Percentiles rank a stretch among this genome's conserved stretches.
These are phyloP conservation scores for Pitta sordida DNA, from an alignment of 2,113 vertebrate genomes.

Conservation along the genomic window DNA sequence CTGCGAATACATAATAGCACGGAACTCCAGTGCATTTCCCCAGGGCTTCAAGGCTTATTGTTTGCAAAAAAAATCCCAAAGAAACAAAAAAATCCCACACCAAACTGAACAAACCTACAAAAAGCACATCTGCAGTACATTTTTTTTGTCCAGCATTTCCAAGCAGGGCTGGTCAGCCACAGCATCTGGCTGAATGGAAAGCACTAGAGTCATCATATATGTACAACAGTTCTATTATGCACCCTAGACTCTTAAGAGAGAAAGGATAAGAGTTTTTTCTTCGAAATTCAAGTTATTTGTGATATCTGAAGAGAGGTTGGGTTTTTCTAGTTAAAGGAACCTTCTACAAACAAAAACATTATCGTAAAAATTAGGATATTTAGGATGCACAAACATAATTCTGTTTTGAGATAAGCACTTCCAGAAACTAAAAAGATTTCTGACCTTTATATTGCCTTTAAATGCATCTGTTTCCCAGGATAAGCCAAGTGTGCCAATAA, in stretches of 20 bases:
- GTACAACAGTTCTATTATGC: not conserved
- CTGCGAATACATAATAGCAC: not conserved
- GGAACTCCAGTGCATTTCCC: not conserved
- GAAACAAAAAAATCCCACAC: not conserved
- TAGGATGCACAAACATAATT: not conserved
- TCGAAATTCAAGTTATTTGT: not conserved
- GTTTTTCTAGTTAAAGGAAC: not conserved
- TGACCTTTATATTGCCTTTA: constrained; percentile 74
- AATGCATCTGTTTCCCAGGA: constrained; percentile 68
- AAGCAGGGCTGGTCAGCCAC: not conserved
- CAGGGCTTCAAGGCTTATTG: not conserved
- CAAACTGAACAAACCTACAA: not conserved
- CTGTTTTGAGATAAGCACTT: not conserved
- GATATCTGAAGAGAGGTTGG: not conserved
- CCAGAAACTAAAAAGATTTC: not conserved
- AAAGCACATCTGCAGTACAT: not conserved
- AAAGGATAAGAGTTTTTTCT: not conserved
- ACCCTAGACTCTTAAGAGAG: not conserved
- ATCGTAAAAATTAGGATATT: not conserved
- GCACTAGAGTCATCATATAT: not conserved
- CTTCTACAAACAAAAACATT: not conserved
- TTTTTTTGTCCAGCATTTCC: not conserved
- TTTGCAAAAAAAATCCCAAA: not conserved
- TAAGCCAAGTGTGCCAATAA: constrained; percentile 68
- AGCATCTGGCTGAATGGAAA: not conserved